These are phyloP conservation scores for Notodonta ziczac DNA, from an alignment of 2,888 invertebrate species.

Conservation along the genomic window DNA sequence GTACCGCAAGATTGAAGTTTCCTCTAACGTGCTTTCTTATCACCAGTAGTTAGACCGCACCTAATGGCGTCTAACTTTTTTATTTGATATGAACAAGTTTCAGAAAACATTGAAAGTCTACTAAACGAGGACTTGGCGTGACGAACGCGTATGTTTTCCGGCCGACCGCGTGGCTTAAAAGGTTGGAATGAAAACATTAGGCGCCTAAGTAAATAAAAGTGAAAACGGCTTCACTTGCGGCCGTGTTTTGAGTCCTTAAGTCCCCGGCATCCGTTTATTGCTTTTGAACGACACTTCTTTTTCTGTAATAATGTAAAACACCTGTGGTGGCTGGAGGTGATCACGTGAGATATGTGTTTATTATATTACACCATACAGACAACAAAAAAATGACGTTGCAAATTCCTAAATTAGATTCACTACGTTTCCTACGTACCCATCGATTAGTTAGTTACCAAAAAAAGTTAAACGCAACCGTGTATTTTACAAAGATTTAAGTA, in stretches of 20 bases:
- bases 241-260: slow-evolving; percentile 18
- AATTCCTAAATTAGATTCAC: too few species aligned
- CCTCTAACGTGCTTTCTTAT: background rate
- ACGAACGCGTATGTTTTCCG: slow-evolving; percentile 25
- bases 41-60: background rate
- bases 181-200: slow-evolving; percentile 49
- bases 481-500: too few species aligned
- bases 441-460: too few species aligned
- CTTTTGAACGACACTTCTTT: slow-evolving; percentile 7
- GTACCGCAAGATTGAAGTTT: background rate
- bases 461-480: too few species aligned
- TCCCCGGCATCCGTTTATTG: slow-evolving; percentile 23
- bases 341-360: too few species aligned
- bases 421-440: too few species aligned
- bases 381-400: too few species aligned
- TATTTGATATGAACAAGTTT: slow-evolving; percentile 9
- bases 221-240: slow-evolving; percentile 43
- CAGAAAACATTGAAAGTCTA: background rate
- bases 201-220: slow-evolving; percentile 50
- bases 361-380: too few species aligned
- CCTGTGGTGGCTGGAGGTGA: too few species aligned
- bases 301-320: too few species aligned
- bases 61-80: background rate
- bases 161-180: slow-evolving; percentile 34
- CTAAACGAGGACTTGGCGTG: slow-evolving; percentile 20